phyloP scores from a whole-genome alignment of 2,113 vertebrate species.

The Pleuronectes platessa region DNA sequence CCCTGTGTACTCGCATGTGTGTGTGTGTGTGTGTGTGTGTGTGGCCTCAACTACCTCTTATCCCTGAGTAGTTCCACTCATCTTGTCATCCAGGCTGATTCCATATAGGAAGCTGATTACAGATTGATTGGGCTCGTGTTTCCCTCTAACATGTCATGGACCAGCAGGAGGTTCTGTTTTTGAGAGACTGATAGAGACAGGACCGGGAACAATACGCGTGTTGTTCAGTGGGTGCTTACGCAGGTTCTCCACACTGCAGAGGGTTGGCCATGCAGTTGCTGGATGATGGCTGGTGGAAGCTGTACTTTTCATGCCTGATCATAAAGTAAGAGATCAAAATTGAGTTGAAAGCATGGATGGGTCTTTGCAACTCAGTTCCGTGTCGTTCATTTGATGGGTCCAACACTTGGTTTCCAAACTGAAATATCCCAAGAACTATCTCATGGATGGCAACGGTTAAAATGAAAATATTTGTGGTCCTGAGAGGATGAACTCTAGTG shows the following conservation, averaged over 20 bases:
- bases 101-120: constrained; percentile 75
- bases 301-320: not conserved
- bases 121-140: constrained; percentile 72
- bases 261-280: not conserved
- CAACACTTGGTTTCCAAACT: not conserved
- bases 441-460: not conserved
- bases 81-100: constrained; percentile 68
- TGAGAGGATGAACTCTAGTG: not conserved
- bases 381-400: too few species aligned
- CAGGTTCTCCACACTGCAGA: constrained; percentile 3
- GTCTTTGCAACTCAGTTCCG: too few species aligned
- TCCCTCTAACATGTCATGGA: constrained; percentile 49
- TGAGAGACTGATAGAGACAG: constrained; percentile 43
- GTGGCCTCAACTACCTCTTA: constrained; percentile 60
- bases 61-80: constrained; percentile 67
- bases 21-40: constrained; percentile 42
- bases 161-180: constrained; percentile 55
- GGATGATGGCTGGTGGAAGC: constrained; percentile 19
- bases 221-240: constrained; percentile 41
- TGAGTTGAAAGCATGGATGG: not conserved
- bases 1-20: constrained; percentile 37
- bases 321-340: not conserved
- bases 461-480: not conserved
- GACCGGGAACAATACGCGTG: constrained; percentile 51
- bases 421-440: not conserved